Evolutionary conservation across 1,140 invertebrate genomes (phyloP).

Genomic region (Phortica variegata): DNA sequence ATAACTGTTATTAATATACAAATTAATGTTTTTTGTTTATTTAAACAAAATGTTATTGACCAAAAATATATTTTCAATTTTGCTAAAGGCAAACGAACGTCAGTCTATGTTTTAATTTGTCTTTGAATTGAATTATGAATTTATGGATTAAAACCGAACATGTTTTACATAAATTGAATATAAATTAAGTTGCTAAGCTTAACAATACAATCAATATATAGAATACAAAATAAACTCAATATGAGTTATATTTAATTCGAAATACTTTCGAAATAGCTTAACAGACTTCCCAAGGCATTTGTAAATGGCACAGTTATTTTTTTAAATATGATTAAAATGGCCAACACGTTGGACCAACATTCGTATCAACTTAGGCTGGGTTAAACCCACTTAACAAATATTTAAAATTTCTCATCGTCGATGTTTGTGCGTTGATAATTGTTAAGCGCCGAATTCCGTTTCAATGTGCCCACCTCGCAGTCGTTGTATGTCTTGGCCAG

Average conservation of each 20-base stretch:
- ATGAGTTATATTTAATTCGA: constrained; percentile 40
- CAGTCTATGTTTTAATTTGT: too few relatives aligned
- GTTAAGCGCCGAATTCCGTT: constrained; percentile 69
- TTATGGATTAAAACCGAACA: too few relatives aligned
- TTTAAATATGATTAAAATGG: constrained; percentile 9
- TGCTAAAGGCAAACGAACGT: too few relatives aligned
- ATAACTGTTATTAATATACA: too few relatives aligned
- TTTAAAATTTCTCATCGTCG: constrained; percentile 53
- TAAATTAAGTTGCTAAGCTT: too few relatives aligned
- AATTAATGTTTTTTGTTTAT: too few relatives aligned
- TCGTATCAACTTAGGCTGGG: constrained; percentile 6
- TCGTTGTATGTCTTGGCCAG: constrained; percentile 64
- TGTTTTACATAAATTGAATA: too few relatives aligned
- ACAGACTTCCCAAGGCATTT: background rate
- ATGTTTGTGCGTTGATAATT: constrained; percentile 55
- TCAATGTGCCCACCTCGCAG: constrained; percentile 76
- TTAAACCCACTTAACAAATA: background rate
- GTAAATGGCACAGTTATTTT: constrained; percentile 29
- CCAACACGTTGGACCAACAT: background rate
- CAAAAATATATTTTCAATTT: too few relatives aligned
- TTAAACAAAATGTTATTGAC: too few relatives aligned
- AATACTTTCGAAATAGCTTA: constrained; percentile 31
- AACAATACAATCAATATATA: too few relatives aligned
- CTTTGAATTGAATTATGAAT: too few relatives aligned
- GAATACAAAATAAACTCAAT: constrained; percentile 39